Conservation (phyloP, 2,888 invertebrate species). For the Chloroclysta siterata region DNA sequence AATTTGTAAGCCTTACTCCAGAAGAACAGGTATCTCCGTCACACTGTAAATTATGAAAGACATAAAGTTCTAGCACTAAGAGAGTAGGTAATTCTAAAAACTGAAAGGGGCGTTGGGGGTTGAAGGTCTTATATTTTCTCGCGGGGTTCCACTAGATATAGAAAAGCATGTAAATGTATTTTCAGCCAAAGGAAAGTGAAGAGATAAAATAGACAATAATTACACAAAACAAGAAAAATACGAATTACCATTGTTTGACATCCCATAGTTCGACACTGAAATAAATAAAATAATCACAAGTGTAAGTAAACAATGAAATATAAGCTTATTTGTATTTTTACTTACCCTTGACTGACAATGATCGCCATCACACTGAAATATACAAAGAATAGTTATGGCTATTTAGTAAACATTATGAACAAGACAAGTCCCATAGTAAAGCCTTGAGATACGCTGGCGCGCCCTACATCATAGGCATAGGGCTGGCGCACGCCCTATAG, state of each 20-base stretch:
- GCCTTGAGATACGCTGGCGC: conserved; percentile 1
- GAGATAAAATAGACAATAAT: too few relatives aligned
- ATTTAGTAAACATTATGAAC: background rate
- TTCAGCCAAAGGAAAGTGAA: too few relatives aligned
- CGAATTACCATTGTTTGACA: conserved; percentile 50
- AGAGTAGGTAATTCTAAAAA: too few relatives aligned
- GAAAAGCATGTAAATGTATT: too few relatives aligned
- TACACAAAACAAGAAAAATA: background rate
- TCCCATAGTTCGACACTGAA: conserved; percentile 50
- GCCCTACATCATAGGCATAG: too few relatives aligned
- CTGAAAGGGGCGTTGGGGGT: too few relatives aligned
- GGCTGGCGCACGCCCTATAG: too few relatives aligned
- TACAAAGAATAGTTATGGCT: conserved; percentile 3
- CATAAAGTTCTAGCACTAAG: too few relatives aligned
- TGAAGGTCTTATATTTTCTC: too few relatives aligned
- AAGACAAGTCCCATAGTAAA: background rate
- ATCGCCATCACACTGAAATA: conserved; percentile 50
- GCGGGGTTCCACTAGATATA: too few relatives aligned
- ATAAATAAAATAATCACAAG: conserved; percentile 12
- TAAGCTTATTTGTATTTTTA: too few relatives aligned
- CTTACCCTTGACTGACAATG: conserved; percentile 55
- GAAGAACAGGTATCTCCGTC: conserved; percentile 56
- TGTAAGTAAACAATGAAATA: background rate
- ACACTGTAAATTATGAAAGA: conserved; percentile 50
- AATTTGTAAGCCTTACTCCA: conserved; percentile 51